Conservation (phyloP, 2,797 vertebrate species). For the Spatula versicolor region DNA sequence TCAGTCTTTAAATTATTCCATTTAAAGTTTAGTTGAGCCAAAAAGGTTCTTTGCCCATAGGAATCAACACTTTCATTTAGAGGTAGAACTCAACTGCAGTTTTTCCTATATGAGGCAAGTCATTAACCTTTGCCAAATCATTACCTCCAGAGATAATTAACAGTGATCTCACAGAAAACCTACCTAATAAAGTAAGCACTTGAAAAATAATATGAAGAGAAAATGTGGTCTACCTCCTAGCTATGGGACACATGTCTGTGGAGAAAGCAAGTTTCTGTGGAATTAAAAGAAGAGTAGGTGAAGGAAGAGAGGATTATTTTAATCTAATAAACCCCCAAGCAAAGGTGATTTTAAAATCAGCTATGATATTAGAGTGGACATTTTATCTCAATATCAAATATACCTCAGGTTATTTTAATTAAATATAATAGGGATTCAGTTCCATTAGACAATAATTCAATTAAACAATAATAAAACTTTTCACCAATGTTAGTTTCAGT, state of each 20-base stretch:
- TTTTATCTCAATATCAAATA: conserved; percentile 12
- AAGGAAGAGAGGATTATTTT: neutral
- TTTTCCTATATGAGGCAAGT: conserved; percentile 63
- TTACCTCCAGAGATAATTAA: conserved; percentile 72
- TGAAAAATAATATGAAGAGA: conserved; percentile 52
- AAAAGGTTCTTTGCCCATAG: conserved; percentile 18
- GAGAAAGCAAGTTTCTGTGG: conserved; percentile 1
- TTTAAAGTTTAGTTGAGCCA: conserved; percentile 28
- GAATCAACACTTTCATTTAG: conserved; percentile 63
- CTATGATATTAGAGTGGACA: neutral
- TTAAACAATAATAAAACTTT: conserved; percentile 15
- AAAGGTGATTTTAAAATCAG: neutral
- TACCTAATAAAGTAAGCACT: conserved; percentile 61
- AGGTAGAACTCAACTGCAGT: conserved; percentile 61
- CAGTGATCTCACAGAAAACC: conserved; percentile 59
- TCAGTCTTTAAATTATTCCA: neutral
- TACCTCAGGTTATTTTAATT: neutral
- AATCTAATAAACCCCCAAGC: neutral
- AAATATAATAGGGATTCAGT: neutral
- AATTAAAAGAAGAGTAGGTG: neutral
- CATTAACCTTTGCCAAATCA: conserved; percentile 74
- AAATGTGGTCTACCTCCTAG: conserved; percentile 3
- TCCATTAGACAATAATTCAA: neutral
- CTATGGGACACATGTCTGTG: neutral
- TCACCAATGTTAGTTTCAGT: neutral